phyloP scores from a whole-genome alignment of 2,113 vertebrate species.

The Heptranchias perlo region DNA sequence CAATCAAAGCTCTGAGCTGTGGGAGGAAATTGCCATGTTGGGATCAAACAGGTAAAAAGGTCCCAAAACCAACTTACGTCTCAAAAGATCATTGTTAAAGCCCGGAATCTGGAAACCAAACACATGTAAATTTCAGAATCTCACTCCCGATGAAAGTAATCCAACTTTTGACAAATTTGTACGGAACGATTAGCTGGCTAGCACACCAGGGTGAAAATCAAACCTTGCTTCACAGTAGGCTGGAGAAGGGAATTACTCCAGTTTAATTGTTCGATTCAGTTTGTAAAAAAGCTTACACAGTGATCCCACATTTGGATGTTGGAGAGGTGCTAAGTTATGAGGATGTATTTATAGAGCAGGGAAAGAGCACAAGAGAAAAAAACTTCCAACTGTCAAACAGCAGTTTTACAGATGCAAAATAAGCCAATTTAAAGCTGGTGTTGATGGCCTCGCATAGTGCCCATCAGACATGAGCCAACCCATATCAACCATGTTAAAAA shows the following conservation, averaged over 20 bases:
- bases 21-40: background rate
- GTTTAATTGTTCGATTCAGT: background rate
- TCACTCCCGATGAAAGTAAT: background rate
- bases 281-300: background rate
- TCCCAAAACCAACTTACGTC: background rate
- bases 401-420: background rate
- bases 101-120: background rate
- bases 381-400: background rate
- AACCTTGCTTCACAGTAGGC: background rate
- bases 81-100: background rate
- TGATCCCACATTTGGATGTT: background rate
- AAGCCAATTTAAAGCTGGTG: background rate
- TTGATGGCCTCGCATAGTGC: background rate
- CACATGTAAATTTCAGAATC: background rate
- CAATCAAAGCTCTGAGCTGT: background rate
- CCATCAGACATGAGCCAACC: background rate
- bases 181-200: background rate
- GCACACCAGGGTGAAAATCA: background rate
- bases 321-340: background rate
- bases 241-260: background rate
- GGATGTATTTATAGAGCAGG: background rate
- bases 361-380: background rate
- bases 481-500: too few species aligned
- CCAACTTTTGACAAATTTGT: background rate
- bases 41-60: background rate